A percentile compares a stretch with the other conserved stretches of the same genome.
Conservation (phyloP, 2,888 invertebrate species). For the Palloptera scutellata region DNA sequence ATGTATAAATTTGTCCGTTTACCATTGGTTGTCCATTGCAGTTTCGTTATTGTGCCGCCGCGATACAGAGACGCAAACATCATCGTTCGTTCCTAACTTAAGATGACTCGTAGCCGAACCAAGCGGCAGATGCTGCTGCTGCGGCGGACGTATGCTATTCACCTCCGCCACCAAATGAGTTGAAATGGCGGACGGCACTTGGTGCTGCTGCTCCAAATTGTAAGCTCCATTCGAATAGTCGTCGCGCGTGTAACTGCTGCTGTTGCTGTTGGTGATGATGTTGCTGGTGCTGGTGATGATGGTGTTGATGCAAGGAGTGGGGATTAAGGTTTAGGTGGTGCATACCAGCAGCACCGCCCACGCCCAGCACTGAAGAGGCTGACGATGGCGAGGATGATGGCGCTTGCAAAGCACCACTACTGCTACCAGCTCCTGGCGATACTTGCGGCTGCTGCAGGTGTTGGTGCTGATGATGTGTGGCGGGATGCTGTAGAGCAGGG, state of each 20-base stretch:
- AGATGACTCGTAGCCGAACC: conserved; percentile 61
- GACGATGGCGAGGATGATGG: conserved; percentile 56
- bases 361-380: conserved; percentile 56
- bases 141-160: conserved; percentile 61
- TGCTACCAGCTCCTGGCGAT: conserved; percentile 56
- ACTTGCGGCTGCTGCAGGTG: conserved; percentile 46
- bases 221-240: conserved; percentile 64
- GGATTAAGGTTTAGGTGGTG: conserved; percentile 62
- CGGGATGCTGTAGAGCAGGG: conserved; percentile 54
- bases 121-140: conserved; percentile 55
- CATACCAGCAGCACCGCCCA: conserved; percentile 47
- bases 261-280: conserved; percentile 65
- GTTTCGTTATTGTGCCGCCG: conserved; percentile 2
- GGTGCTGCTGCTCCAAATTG: conserved; percentile 64
- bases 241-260: conserved; percentile 64
- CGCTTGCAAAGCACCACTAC: conserved; percentile 56
- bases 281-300: conserved; percentile 63
- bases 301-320: conserved; percentile 61
- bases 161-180: conserved; percentile 63
- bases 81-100: conserved; percentile 37
- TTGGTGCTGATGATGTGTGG: conserved; percentile 43
- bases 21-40: background rate
- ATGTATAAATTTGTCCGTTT: background rate
- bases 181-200: conserved; percentile 63
- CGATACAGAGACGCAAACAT: background rate